A percentile compares a stretch with the other conserved stretches of the same genome.
Evolutionary conservation across 2,797 vertebrate genomes (phyloP).

Genomic region (Gorsachius magnificus): DNA sequence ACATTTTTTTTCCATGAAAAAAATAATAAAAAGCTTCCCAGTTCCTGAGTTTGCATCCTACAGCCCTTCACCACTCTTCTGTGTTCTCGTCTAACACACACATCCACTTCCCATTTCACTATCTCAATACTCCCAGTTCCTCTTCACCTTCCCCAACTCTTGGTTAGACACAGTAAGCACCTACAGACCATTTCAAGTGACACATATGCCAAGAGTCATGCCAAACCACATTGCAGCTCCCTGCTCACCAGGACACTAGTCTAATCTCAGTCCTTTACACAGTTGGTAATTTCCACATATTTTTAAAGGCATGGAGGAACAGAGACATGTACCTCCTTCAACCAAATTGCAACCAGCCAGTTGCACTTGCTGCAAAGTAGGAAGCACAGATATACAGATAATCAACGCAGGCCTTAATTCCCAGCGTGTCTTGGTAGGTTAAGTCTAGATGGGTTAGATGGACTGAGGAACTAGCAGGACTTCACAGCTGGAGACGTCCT

Average conservation of each 20-base stretch:
- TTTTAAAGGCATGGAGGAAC: background rate
- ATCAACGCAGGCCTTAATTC: background rate
- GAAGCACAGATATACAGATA: background rate
- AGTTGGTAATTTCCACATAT: background rate
- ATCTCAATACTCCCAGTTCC: background rate
- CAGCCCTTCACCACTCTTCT: background rate
- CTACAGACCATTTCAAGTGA: background rate
- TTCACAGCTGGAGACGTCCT: background rate
- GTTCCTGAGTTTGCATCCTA: background rate
- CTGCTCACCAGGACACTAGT: background rate
- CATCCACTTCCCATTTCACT: background rate
- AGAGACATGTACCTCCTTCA: background rate
- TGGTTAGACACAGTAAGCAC: background rate
- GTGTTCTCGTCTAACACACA: fast-evolving
- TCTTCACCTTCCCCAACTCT: background rate
- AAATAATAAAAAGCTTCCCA: background rate
- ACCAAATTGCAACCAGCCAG: background rate
- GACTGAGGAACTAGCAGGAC: background rate
- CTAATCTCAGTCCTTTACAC: background rate
- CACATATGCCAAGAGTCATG: too few relatives aligned
- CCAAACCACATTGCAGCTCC: background rate
- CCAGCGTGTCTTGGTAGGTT: background rate
- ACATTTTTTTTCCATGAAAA: background rate
- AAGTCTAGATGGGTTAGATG: background rate
- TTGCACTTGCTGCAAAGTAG: background rate